Conservation (phyloP, 2,113 vertebrate genomes). For the Brachypodius melanocephalos region DNA sequence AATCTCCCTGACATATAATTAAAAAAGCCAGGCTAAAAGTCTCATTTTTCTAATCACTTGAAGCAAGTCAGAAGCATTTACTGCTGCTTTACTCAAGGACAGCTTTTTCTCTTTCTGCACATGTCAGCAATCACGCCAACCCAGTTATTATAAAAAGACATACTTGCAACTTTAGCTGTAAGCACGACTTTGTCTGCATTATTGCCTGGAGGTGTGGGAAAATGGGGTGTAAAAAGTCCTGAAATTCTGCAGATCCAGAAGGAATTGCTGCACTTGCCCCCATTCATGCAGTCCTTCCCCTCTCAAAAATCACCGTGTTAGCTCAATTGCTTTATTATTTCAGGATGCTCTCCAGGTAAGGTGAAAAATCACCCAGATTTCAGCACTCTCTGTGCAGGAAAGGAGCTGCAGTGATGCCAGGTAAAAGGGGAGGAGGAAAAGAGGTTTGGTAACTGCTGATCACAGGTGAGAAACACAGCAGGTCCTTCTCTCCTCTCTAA, state of each 20-base stretch:
- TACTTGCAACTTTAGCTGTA: not conserved
- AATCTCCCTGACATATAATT: constrained; percentile 55
- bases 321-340: not conserved
- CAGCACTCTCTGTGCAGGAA: not conserved
- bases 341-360: not conserved
- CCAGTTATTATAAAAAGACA: not conserved
- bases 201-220: not conserved
- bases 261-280: not conserved
- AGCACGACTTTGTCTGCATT: not conserved
- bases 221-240: not conserved
- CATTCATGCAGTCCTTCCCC: not conserved
- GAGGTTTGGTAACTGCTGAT: not conserved
- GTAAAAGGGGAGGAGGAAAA: not conserved
- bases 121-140: constrained; percentile 38
- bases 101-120: constrained; percentile 39
- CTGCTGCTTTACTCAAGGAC: constrained; percentile 43
- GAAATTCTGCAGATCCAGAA: not conserved
- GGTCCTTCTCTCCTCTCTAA: not conserved
- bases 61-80: constrained; percentile 57
- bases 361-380: not conserved
- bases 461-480: not conserved
- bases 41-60: constrained; percentile 64
- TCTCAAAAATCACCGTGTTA: not conserved
- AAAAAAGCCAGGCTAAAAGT: constrained; percentile 42
- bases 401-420: not conserved